Conservation (phyloP, 2,888 invertebrate genomes). For the Prenolepis imparis region DNA sequence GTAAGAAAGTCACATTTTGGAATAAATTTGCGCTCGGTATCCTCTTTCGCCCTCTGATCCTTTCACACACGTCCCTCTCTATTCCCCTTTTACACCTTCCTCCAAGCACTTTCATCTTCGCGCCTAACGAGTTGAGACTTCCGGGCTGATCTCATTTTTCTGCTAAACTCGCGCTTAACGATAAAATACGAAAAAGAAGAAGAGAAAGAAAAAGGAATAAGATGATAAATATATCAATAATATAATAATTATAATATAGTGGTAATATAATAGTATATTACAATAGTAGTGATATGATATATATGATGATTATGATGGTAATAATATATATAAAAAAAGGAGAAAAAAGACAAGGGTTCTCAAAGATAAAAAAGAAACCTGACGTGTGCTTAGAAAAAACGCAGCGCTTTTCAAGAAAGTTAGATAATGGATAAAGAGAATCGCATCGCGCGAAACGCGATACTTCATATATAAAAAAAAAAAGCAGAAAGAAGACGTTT, state of each 20-base stretch:
- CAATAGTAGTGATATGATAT: conserved; percentile 58
- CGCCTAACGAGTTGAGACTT: conserved; percentile 61
- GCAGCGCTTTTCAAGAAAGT: conserved; percentile 67
- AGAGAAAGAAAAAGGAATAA: conserved; percentile 55
- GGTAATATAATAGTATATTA: conserved; percentile 66
- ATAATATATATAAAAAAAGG: conserved; percentile 57
- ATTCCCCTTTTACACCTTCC: neutral
- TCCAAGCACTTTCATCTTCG: conserved; percentile 32
- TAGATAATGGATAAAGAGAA: conserved; percentile 59
- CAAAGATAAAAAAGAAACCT: conserved; percentile 58
- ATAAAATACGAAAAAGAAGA: conserved; percentile 44
- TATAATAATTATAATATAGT: conserved; percentile 52
- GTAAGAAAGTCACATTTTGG: conserved; percentile 63
- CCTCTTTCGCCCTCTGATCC: conserved; percentile 11
- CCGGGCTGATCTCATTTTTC: conserved; percentile 69
- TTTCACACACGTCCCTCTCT: neutral
- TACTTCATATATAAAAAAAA: conserved; percentile 46
- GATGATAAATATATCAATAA: conserved; percentile 61
- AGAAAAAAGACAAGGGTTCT: conserved; percentile 58
- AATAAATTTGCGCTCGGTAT: conserved; percentile 61
- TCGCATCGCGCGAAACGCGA: conserved; percentile 52
- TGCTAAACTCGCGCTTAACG: conserved; percentile 63
- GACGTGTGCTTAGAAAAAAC: conserved; percentile 59
- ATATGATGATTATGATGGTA: conserved; percentile 60
- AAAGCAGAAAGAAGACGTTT: conserved; percentile 27